Base-by-base conservation (phyloP, 23 tunicate genomes). In the Diplosoma virens region DNA sequence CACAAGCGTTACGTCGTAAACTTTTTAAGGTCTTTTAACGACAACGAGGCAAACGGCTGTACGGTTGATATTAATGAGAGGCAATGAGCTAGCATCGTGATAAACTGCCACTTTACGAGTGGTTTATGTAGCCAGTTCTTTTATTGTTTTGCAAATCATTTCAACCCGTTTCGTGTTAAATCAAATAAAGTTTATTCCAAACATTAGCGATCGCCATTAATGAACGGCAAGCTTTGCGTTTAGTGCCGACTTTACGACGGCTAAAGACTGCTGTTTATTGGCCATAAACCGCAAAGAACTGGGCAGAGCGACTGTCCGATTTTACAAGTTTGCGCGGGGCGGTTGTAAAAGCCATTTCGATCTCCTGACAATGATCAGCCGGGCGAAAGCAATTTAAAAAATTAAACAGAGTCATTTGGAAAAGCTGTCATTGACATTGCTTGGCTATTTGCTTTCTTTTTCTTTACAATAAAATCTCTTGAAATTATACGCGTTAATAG, bases 1-100 rank as follows among this genome's bases (percentile, higher is more conserved):
- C 24, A 55, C 63, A 61, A 26, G 69, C 69, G 69, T 61, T 61
- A 61, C 7, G 35, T 61, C 35, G 69, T 61, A 61, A 61, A 61
- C 6, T n/a, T 28, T 61, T 61, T 11, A 14, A 41, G 11, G n/a
- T n/a, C n/a, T n/a, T 41, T 41, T 9, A 9, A 4, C 4, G 63
- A 25, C 21, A 22, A 25, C 21, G 4, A 25, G 25, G 24, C 25
- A 22, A 56, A 25, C 25, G 63, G 63, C 63, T 14, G 20, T 56
- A 4, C 9, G 50, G 14, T 41, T 41, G 9, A 41, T 9, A 9
- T 41, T 9, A 41, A 41, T n/a, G n/a, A n/a, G n/a, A n/a, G n/a
- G n/a, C n/a, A n/a, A 7, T 7, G 50, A 41, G 50, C 14, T 14
- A 14, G 9, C 14, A 7, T 41, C 9, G 9, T 14, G 50, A 41